These are phyloP conservation scores for Musca domestica DNA, from an alignment of 1,140 invertebrate species.

Conservation along the genomic window DNA sequence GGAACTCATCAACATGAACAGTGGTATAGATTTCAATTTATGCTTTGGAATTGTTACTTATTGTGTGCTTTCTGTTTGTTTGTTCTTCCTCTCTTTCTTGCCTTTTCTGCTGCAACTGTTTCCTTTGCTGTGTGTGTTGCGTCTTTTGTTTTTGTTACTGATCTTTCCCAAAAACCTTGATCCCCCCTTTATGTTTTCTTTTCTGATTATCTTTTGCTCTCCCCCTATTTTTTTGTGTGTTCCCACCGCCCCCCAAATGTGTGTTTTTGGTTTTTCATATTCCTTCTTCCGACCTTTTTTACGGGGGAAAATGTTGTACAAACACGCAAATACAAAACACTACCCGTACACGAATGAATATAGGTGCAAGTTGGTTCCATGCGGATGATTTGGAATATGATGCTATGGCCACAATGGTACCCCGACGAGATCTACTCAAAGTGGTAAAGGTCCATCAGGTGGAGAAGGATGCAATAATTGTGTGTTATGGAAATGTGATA, in stretches of 20 bases:
- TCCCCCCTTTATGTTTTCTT: no score
- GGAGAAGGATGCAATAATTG: conserved; percentile 87
- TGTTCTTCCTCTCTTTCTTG: neutral
- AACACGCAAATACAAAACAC: no score
- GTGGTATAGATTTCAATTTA: conserved; percentile 52
- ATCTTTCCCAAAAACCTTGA: no score
- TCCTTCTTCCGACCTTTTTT: no score
- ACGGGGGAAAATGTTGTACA: no score
- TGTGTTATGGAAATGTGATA: conserved; percentile 73
- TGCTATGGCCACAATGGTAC: conserved; percentile 80
- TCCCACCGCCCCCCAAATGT: no score
- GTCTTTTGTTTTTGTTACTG: conserved; percentile 39
- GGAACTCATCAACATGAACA: conserved; percentile 91
- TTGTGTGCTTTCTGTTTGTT: conserved; percentile 10
- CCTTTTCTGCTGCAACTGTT: neutral
- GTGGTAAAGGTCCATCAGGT: conserved; percentile 66
- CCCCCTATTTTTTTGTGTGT: no score
- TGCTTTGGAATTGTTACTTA: conserved; percentile 2
- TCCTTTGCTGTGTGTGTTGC: conserved; percentile 35
- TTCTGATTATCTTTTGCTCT: neutral
- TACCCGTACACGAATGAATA: no score
- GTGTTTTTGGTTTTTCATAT: no score
- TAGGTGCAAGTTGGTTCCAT: conserved; percentile 82
- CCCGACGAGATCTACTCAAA: conserved; percentile 59
- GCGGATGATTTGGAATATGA: conserved; percentile 71